These are phyloP conservation scores for Vimba vimba DNA, from an alignment of 2,113 vertebrate species.

Conservation along the genomic window DNA sequence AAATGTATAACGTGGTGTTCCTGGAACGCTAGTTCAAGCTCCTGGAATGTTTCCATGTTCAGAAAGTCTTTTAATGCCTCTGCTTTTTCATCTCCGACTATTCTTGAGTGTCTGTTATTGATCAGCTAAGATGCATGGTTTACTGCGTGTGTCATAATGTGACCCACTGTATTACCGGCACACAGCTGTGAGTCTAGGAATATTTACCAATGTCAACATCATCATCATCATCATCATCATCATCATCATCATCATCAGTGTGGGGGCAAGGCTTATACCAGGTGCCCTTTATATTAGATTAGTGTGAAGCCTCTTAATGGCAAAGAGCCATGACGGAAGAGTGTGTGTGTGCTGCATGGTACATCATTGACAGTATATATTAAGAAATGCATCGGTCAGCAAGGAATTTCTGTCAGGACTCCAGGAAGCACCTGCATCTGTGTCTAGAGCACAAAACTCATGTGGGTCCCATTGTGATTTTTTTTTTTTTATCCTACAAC, in stretches of 20 bases:
- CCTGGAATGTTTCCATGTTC: constrained; percentile 5
- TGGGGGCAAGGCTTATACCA: neutral
- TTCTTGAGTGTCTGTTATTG: constrained; percentile 31
- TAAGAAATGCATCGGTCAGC: constrained; percentile 32
- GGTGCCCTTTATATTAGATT: neutral
- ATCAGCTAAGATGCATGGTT: neutral
- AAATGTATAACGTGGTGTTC: neutral
- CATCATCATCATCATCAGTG: constrained; percentile 8
- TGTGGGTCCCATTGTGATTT: constrained; percentile 41
- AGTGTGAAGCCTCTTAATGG: constrained; percentile 1
- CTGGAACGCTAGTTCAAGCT: constrained; percentile 12
- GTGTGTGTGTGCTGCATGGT: neutral
- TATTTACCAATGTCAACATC: neutral
- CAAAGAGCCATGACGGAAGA: neutral
- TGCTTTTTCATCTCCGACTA: neutral
- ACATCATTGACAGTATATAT: constrained; percentile 5
- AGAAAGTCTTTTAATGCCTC: neutral
- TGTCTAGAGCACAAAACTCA: constrained; percentile 16
- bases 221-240: constrained; percentile 12
- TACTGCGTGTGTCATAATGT: neutral
- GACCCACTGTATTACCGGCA: constrained; percentile 22
- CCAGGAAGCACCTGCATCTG: constrained; percentile 57
- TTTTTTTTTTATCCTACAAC: constrained; percentile 32
- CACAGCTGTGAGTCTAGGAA: constrained; percentile 29
- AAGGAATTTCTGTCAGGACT: constrained; percentile 45